Conservation (phyloP, 1,140 invertebrate genomes). For the Microplitis demolitor region DNA sequence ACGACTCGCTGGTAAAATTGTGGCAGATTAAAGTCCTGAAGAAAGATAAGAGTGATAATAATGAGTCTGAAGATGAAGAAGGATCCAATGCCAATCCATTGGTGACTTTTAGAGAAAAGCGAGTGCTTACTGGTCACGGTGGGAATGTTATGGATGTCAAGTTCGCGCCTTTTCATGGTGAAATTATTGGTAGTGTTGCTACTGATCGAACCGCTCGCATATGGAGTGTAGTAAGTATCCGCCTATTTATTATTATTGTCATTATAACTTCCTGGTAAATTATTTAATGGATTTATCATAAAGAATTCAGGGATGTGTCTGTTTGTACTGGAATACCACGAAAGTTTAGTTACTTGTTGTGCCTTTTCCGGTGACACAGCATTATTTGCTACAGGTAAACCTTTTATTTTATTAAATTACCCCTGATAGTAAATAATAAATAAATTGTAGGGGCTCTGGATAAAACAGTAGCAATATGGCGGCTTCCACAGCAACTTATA, state of each 20-base stretch:
- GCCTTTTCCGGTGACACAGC: conserved; percentile 62
- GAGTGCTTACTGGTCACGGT: conserved; percentile 61
- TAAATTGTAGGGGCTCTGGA: conserved; percentile 58
- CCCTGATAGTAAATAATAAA: background rate
- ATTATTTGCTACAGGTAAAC: conserved; percentile 62
- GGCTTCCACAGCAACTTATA: conserved; percentile 63
- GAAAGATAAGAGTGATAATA: conserved; percentile 7
- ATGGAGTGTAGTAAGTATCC: conserved; percentile 67
- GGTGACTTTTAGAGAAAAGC: conserved; percentile 35
- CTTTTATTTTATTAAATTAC: too few species aligned
- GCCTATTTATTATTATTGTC: background rate
- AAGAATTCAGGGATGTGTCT: conserved; percentile 63
- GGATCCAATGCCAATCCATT: background rate
- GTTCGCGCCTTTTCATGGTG: conserved; percentile 64
- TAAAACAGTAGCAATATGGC: conserved; percentile 65
- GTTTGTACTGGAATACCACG: conserved; percentile 64
- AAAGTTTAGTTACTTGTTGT: conserved; percentile 64
- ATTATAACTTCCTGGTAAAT: too few species aligned
- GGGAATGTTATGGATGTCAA: conserved; percentile 66
- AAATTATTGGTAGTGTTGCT: conserved; percentile 66
- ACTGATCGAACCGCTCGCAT: conserved; percentile 68
- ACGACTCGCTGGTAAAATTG: conserved; percentile 73
- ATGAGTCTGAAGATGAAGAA: conserved; percentile 9
- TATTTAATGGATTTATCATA: background rate
- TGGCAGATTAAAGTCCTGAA: conserved; percentile 67